Conservation (phyloP, 2,888 invertebrate species). For the Nymphalis polychloros region DNA sequence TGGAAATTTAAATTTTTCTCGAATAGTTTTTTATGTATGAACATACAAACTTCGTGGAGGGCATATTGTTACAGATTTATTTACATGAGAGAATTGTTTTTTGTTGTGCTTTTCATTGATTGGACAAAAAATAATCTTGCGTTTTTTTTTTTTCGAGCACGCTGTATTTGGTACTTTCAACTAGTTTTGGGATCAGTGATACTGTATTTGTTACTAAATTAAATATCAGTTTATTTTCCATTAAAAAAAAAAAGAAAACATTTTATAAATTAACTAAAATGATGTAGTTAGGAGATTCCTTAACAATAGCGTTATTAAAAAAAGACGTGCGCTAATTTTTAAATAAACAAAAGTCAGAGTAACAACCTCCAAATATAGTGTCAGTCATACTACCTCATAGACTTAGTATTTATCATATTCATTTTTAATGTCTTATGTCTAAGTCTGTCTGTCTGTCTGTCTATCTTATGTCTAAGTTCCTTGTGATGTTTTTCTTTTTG, state of each 20-base stretch:
- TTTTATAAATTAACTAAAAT: no score
- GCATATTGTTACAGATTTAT: conserved; percentile 71
- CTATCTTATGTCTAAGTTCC: no score
- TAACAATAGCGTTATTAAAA: no score
- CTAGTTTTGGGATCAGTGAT: conserved; percentile 48
- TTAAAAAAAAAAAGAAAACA: neutral
- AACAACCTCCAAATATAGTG: no score
- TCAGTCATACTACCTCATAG: no score
- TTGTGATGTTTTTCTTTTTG: no score
- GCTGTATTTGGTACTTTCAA: conserved; percentile 51
- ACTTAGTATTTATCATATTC: no score
- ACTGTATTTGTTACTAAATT: conserved; percentile 26
- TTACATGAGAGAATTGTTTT: conserved; percentile 63
- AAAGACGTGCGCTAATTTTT: no score
- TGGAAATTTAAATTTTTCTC: conserved; percentile 68
- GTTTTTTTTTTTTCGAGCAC: conserved; percentile 51
- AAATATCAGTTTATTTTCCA: neutral
- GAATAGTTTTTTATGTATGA: conserved; percentile 47
- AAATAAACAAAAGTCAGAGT: no score
- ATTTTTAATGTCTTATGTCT: no score
- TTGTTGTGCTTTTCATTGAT: conserved; percentile 72
- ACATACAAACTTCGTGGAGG: conserved; percentile 58
- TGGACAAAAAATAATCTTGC: conserved; percentile 57
- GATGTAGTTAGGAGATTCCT: no score
- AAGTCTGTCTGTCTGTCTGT: no score